Evolutionary conservation across 2,113 vertebrate genomes (phyloP).

Genomic region (Phaethon lepturus): DNA sequence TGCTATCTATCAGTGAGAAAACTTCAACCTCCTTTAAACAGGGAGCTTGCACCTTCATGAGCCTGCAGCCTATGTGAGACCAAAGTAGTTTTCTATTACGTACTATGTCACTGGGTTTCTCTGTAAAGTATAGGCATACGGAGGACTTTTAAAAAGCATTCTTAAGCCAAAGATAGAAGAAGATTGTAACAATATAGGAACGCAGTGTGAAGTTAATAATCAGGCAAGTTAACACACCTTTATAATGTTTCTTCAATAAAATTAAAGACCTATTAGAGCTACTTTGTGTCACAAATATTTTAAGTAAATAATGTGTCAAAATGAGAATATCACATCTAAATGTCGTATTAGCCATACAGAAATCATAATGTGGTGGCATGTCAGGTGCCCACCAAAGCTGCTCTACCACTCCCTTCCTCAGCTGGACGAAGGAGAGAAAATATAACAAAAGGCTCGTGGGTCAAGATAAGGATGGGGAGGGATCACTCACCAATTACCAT

Average conservation of each 20-base stretch:
- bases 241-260: slow-evolving; percentile 4
- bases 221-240: not conserved
- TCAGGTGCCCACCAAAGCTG: no score
- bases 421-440: no score
- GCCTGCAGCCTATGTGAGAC: not conserved
- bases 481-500: no score
- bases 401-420: no score
- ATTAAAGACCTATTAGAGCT: not conserved
- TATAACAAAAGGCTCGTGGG: no score
- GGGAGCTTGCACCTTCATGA: not conserved
- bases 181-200: not conserved
- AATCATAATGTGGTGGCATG: not conserved
- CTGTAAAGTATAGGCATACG: not conserved
- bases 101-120: not conserved
- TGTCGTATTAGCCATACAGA: not conserved
- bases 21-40: not conserved
- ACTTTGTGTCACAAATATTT: not conserved
- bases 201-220: not conserved
- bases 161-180: not conserved
- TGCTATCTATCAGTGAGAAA: not conserved
- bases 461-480: no score
- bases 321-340: not conserved
- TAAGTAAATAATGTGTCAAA: not conserved
- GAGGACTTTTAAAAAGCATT: not conserved
- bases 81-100: not conserved